Evolutionary conservation across 2,113 vertebrate species (phyloP), one percentile per base, ranked within the genome.

Genomic region (Galemys pyrenaicus): DNA sequence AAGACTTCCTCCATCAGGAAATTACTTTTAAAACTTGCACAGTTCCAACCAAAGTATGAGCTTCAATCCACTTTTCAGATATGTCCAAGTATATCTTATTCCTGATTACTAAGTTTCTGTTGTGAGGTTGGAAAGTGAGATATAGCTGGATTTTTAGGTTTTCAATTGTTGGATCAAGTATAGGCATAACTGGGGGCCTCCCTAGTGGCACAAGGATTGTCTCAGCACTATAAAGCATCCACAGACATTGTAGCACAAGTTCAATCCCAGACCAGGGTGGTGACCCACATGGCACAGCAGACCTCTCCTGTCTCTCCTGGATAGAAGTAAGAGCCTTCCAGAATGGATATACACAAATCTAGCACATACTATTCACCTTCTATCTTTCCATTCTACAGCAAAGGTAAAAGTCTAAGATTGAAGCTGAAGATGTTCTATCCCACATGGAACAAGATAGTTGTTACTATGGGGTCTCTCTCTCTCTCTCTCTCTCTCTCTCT

Each of bases 291-390:
- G n/a, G n/a, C n/a, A n/a, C n/a, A n/a, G n/a, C n/a, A n/a, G n/a
- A n/a, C n/a, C n/a, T n/a, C n/a, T n/a, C n/a, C n/a, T n/a, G n/a
- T n/a, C n/a, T n/a, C n/a, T n/a, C n/a, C n/a, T 30, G 24, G 7
- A 6, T 20, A 86, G 3, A 44, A 62, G 15, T 86, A 41, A 80
- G 30, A 9, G 16, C 37, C 30, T 13, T 41, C 6, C 19, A 56
- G 9, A 5, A 15, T 12, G 28, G 28, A 54, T 37, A 28, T 0
- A 9, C 58, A 41, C 60, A 89, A 86, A 24, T 46, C 15, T 60
- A 1, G 58, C 35, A 80, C 13, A 56, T 51, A 9, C 1, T 35
- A 37, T 30, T 6, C 7, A 2, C 2, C 1, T 2, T 30, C 39
- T 49, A n/a, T 37, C 19, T 28, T 9, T 68, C 35, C 19, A 44